Evolutionary conservation across 2,113 vertebrate species (phyloP).

Genomic region (Elanoides forficatus): DNA sequence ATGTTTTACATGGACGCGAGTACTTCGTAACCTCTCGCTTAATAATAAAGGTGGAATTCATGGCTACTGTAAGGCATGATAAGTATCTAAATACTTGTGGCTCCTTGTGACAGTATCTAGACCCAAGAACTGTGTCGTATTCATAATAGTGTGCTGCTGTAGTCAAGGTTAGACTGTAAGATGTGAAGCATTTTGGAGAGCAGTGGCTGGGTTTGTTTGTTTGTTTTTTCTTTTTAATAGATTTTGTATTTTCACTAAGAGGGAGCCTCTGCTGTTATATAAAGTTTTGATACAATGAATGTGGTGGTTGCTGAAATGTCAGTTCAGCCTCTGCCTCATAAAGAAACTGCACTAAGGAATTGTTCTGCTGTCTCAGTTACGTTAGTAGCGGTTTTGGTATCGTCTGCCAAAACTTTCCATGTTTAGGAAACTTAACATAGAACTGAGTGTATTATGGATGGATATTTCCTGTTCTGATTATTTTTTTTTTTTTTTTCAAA

Average conservation of each 20-base stretch:
- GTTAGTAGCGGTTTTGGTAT: background rate
- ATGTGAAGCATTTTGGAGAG: background rate
- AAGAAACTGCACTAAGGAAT: background rate
- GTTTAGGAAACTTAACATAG: background rate
- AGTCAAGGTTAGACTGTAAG: background rate
- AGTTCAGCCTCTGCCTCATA: background rate
- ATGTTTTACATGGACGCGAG: background rate
- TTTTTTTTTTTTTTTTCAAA: background rate
- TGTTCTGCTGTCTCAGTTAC: background rate
- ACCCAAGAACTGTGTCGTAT: background rate
- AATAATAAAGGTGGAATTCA: background rate
- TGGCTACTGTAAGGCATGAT: background rate
- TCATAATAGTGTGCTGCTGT: background rate
- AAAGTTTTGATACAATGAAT: background rate
- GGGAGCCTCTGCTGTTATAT: background rate
- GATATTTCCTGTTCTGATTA: background rate
- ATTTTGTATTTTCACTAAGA: background rate
- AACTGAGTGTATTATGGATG: background rate
- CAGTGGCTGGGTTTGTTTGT: background rate
- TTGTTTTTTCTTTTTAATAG: background rate
- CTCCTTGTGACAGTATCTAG: background rate
- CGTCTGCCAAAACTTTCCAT: background rate
- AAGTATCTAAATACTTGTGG: background rate
- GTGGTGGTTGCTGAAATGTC: background rate
- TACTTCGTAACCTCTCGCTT: background rate